Base-by-base conservation (phyloP, 2,797 vertebrate genomes). In the Malurus leucopterus region DNA sequence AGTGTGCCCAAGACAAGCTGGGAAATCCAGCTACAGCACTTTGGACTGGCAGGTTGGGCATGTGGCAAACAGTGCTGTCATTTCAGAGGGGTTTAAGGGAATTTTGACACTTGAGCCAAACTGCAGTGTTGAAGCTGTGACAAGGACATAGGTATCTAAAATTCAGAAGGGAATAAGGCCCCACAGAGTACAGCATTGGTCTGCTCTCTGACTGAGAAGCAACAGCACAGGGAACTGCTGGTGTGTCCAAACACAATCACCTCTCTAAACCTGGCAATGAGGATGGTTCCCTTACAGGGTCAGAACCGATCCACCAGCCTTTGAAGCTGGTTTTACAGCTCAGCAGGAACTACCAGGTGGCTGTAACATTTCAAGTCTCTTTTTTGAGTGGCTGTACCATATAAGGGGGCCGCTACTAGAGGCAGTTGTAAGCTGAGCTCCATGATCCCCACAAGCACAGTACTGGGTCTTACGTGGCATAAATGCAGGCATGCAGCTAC, bases 171-270 rank as follows among this genome's bases (percentile, higher is more conserved):
- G 71, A 65, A 8, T 30, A 38, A 69, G 27, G 20, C 23, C 13
- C 70, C 32, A 16, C 3, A 24, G 62, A 41, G 5, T 0, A 1
- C 24, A 64, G 63, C 18, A 15, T 3, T 34, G 23, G 12, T 68
- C 46, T 47, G 22, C 27, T 51, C 40, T 9, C 1, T 21, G 41
- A 27, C 21, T 63, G 59, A 58, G 40, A 55, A 34, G 47, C 29
- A 41, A 8, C 43, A 32, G 8, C 38, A 41, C 10, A 11, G 12
- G 34, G 13, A 30, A 29, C 21, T 36, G 27, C 27, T 0, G 2
- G 1, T 63, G 4, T 8, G 17, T 51, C 40, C 19, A 8, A 26
- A 58, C 16, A 19, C 23, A 5, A 3, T 38, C 0, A 0, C 26
- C 20, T 43, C 46, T 11, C 7, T 57, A 41, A 49, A 29, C 34